phyloP scores from a whole-genome alignment of 2,797 vertebrate genomes.

The Cuniculus paca region DNA sequence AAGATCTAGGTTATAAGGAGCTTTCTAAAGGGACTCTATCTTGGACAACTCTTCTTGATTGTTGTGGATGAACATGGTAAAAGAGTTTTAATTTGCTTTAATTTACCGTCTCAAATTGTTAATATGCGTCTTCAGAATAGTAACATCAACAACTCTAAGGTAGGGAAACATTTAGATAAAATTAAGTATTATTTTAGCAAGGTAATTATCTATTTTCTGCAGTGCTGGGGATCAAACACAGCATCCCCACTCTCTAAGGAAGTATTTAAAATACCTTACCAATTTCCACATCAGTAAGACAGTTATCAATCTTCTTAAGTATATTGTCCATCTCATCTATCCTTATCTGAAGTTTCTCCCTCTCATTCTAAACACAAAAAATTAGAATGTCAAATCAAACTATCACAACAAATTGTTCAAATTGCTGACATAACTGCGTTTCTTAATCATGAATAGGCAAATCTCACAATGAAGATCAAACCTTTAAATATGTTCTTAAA shows the following conservation, averaged over 20 bases:
- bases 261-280: constrained; percentile 82
- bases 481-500: neutral
- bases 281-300: constrained; percentile 81
- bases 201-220: neutral
- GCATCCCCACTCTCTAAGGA: neutral
- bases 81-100: constrained; percentile 62
- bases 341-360: constrained; percentile 84
- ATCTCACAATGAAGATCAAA: constrained; percentile 60
- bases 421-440: neutral
- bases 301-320: constrained; percentile 86
- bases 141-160: neutral
- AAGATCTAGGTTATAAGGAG: constrained; percentile 49
- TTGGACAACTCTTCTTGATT: constrained; percentile 31
- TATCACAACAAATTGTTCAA: constrained; percentile 45
- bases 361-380: constrained; percentile 85
- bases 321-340: constrained; percentile 82
- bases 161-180: constrained; percentile 60
- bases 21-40: constrained; percentile 53
- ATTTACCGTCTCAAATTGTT: constrained; percentile 18
- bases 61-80: constrained; percentile 18
- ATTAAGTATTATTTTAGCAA: constrained; percentile 43
- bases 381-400: constrained; percentile 59
- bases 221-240: neutral
- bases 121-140: constrained; percentile 2
- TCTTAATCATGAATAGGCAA: neutral